Conservation (phyloP, 2,113 vertebrate genomes). For the Canis aureus region DNA sequence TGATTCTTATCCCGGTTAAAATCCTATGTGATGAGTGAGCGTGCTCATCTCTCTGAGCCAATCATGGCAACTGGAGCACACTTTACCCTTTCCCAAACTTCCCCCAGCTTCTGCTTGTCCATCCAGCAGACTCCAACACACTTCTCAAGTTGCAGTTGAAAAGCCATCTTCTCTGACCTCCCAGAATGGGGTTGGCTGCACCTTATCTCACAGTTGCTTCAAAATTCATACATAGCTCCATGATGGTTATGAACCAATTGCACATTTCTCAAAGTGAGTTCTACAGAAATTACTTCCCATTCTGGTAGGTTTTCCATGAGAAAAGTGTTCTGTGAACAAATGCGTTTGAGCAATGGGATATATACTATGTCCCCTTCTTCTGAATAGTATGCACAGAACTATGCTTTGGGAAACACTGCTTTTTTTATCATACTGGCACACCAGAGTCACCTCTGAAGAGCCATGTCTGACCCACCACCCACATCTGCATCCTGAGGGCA, state of each 20-base stretch:
- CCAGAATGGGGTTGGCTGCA: background rate
- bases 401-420: background rate
- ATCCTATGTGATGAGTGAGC: background rate
- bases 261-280: background rate
- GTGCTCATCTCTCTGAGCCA: background rate
- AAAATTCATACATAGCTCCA: background rate
- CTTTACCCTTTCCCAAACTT: background rate
- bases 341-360: background rate
- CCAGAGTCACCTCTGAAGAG: background rate
- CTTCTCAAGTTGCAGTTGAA: background rate
- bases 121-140: background rate
- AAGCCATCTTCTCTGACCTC: background rate
- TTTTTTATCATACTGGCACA: background rate
- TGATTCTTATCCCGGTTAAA: background rate
- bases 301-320: background rate
- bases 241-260: background rate
- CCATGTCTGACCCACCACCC: background rate
- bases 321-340: conserved; percentile 8
- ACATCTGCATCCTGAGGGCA: background rate
- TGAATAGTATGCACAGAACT: background rate
- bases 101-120: background rate
- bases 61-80: fast-evolving
- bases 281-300: background rate
- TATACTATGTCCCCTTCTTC: background rate
- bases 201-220: background rate